A percentile compares a stretch with the other conserved stretches of the same genome.
Evolutionary conservation across 1,140 invertebrate genomes (phyloP).

Genomic region (Papilio glaucus): DNA sequence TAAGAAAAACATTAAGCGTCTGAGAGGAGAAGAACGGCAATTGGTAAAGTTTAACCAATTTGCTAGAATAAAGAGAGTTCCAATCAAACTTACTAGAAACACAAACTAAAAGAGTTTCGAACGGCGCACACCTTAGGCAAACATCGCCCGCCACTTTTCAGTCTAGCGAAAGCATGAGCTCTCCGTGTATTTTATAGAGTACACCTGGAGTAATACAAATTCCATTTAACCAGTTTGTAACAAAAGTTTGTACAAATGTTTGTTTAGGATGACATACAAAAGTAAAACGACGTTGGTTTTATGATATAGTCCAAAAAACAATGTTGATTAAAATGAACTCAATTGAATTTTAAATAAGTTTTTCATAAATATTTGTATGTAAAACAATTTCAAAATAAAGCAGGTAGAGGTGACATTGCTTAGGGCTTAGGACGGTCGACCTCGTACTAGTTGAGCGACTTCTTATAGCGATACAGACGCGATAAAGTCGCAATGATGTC

Average conservation of each 20-base stretch:
- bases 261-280: constrained; percentile 8
- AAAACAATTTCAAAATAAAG: too few species aligned
- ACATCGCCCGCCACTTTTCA: constrained; percentile 46
- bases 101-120: constrained; percentile 71
- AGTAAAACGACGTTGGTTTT: background rate
- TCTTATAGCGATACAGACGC: too few species aligned
- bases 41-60: constrained; percentile 72
- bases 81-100: constrained; percentile 76
- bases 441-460: too few species aligned
- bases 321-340: background rate
- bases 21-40: constrained; percentile 65
- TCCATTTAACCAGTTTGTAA: constrained; percentile 39
- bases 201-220: constrained; percentile 29
- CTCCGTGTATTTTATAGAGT: constrained; percentile 6
- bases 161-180: constrained; percentile 19
- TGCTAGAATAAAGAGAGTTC: constrained; percentile 76
- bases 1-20: constrained; percentile 32
- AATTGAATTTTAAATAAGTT: background rate
- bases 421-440: too few species aligned
- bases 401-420: too few species aligned
- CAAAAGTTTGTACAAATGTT: constrained; percentile 22
- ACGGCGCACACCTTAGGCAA: constrained; percentile 58
- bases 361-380: background rate
- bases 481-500: too few species aligned
- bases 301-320: background rate